A percentile compares a stretch with the other conserved stretches of the same genome.
Evolutionary conservation across 2,797 vertebrate genomes (phyloP).

Genomic region (Phrynocephalus vlangalii): DNA sequence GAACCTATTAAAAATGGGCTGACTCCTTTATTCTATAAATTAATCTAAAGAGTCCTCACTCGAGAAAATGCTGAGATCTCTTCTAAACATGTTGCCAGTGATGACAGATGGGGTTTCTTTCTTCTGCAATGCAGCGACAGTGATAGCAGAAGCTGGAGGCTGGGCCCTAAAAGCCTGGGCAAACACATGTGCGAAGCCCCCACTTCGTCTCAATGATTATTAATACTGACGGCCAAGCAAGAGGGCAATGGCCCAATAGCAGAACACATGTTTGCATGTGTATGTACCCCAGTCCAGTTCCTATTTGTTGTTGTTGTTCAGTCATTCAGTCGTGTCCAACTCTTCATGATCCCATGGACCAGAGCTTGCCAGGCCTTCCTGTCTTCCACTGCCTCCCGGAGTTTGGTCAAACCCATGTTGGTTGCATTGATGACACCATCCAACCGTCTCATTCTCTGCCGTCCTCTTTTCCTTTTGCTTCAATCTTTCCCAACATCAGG

Average conservation of each 20-base stretch:
- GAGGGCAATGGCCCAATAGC: too few species aligned
- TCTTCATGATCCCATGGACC: too few species aligned
- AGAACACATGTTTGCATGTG: background rate
- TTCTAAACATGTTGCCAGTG: conserved; percentile 46
- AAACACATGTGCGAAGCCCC: background rate
- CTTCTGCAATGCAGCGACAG: background rate
- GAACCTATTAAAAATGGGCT: conserved; percentile 54
- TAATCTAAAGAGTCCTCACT: conserved; percentile 45
- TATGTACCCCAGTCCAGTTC: background rate
- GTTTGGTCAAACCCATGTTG: too few species aligned
- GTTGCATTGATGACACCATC: too few species aligned
- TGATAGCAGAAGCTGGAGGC: background rate
- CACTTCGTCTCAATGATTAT: too few species aligned
- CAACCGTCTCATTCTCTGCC: too few species aligned
- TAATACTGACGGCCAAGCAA: background rate
- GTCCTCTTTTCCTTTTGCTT: too few species aligned
- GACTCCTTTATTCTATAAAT: conserved; percentile 55
- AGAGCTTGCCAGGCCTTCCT: too few species aligned
- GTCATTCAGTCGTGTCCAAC: too few species aligned
- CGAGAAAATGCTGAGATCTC: conserved; percentile 44
- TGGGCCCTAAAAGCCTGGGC: background rate
- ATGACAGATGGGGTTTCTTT: conserved; percentile 32
- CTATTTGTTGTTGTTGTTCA: too few species aligned
- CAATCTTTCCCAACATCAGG: too few species aligned
- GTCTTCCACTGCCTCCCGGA: too few species aligned